phyloP scores from a whole-genome alignment of 2,797 vertebrate genomes.

The Sylvia borin region DNA sequence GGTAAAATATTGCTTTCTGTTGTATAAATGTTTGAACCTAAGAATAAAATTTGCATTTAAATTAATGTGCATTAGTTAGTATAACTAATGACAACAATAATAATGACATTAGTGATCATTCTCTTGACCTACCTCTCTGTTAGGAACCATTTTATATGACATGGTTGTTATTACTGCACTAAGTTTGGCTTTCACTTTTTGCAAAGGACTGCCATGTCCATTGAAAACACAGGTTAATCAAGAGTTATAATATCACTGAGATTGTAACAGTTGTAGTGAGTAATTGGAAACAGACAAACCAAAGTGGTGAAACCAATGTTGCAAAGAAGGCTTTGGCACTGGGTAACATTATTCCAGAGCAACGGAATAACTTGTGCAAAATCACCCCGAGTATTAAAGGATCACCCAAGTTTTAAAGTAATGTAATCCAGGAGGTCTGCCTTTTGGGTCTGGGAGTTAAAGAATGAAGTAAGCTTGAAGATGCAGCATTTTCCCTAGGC shows the following conservation, averaged over 20 bases:
- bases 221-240: neutral
- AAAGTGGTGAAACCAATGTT: neutral
- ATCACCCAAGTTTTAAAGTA: neutral
- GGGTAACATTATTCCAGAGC: neutral
- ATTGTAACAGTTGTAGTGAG: neutral
- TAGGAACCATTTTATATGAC: neutral
- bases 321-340: neutral
- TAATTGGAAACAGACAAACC: neutral
- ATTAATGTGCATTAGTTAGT: neutral
- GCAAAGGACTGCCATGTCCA: neutral
- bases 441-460: neutral
- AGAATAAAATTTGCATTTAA: neutral
- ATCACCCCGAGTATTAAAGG: neutral
- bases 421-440: neutral
- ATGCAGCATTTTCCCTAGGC: neutral
- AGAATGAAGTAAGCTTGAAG: neutral
- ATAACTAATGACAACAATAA: neutral
- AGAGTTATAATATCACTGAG: neutral
- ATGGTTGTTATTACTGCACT: neutral
- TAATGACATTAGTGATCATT: neutral
- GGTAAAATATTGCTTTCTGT: neutral
- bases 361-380: neutral
- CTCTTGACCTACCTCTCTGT: neutral
- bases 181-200: neutral
- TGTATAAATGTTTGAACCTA: neutral